Percentiles rank a stretch among this genome's conserved stretches.
Conservation (phyloP, 2,113 vertebrate species). For the Antechinus flavipes region DNA sequence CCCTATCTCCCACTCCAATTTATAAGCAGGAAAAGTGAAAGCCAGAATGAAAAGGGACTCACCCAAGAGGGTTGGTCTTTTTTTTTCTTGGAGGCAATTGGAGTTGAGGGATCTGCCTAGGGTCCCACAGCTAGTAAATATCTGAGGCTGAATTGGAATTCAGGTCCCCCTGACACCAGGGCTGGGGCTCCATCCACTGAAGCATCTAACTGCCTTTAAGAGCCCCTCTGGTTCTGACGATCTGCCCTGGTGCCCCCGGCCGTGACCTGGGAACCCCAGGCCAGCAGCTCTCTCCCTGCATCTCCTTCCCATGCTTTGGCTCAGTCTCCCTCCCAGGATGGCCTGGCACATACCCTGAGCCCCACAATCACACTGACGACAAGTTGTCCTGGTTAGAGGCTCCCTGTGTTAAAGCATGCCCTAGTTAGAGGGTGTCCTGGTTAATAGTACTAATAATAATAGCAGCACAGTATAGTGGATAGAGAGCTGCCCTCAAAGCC, state of each 20-base stretch:
- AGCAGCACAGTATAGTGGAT: background rate
- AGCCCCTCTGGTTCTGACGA: background rate
- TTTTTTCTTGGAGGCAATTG: background rate
- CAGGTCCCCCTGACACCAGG: background rate
- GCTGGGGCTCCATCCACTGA: background rate
- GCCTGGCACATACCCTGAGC: background rate
- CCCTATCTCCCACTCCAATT: background rate
- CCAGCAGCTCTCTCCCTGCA: background rate
- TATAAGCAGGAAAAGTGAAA: background rate
- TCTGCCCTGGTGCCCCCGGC: background rate
- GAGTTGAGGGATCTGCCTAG: background rate
- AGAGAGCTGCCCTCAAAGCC: background rate
- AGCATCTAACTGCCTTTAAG: background rate
- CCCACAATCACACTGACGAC: background rate
- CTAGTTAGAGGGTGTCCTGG: background rate
- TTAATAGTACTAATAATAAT: conserved; percentile 1
- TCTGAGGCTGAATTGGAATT: background rate
- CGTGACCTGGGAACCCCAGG: background rate
- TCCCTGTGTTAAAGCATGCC: background rate
- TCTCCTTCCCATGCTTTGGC: background rate
- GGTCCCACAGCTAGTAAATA: background rate
- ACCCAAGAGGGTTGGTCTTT: background rate
- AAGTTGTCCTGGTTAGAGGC: background rate
- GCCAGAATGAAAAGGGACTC: background rate
- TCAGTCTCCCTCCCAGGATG: background rate